Evolutionary conservation across 2,113 vertebrate species (phyloP).

Genomic region (Callocephalon fimbriatum): DNA sequence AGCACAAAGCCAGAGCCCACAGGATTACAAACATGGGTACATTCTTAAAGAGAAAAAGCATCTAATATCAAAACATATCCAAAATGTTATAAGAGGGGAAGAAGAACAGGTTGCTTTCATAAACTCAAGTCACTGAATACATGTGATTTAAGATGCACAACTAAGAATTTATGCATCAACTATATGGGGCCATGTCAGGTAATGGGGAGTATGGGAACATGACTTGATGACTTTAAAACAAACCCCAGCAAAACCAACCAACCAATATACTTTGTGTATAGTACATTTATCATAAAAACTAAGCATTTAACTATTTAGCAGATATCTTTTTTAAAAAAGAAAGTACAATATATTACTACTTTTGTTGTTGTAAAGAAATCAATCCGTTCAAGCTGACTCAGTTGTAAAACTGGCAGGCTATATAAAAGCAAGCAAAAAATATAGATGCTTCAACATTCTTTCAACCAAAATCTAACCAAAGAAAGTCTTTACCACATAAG

Average conservation of each 20-base stretch:
- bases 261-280: neutral
- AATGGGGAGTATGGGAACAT: neutral
- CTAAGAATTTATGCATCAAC: neutral
- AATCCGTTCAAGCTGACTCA: fast-evolving
- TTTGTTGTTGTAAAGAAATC: neutral
- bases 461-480: neutral
- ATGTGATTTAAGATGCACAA: neutral
- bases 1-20: neutral
- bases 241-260: neutral
- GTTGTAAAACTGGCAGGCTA: neutral
- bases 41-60: neutral
- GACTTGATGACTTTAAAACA: neutral
- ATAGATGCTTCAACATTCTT: neutral
- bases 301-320: neutral
- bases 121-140: neutral
- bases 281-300: neutral
- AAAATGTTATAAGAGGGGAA: neutral
- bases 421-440: neutral
- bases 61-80: neutral
- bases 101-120: neutral
- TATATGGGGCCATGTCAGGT: neutral
- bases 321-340: neutral
- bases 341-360: neutral
- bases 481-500: neutral
- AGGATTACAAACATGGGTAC: neutral